A percentile compares a stretch with the other conserved stretches of the same genome.
Evolutionary conservation across 92 coral and sea anemone genomes (phyloP).

Genomic region (Zoanthus sansibaricus): DNA sequence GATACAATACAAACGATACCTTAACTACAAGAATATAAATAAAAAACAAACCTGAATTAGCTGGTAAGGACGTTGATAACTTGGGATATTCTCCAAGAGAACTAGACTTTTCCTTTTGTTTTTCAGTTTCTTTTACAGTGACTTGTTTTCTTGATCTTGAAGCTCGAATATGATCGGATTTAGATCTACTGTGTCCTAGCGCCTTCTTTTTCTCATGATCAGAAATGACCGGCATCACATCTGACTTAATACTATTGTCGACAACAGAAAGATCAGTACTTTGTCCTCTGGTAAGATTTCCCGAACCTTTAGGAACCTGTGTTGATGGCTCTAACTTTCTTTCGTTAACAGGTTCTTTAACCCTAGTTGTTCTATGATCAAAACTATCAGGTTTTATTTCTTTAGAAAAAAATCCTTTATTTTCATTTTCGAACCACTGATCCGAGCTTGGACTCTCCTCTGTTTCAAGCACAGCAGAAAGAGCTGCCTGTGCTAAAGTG

Average conservation of each 20-base stretch:
- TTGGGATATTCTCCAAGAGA: conserved; percentile 40
- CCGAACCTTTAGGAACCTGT: conserved; percentile 1
- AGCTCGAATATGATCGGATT: conserved; percentile 82
- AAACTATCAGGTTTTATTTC: conserved; percentile 54
- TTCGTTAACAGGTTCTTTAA: conserved; percentile 21
- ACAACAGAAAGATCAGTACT: neutral
- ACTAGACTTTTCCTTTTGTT: conserved; percentile 29
- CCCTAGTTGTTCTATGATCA: conserved; percentile 55
- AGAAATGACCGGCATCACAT: conserved; percentile 23
- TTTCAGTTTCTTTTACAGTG: conserved; percentile 11
- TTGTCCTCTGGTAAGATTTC: neutral
- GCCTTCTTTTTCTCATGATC: conserved; percentile 72
- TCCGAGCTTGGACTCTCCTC: conserved; percentile 79
- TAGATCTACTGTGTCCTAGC: conserved; percentile 89
- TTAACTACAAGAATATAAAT: too few relatives aligned
- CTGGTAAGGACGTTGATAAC: conserved; percentile 80
- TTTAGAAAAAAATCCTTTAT: conserved; percentile 37
- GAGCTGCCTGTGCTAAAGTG: conserved; percentile 92
- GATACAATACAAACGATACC: too few relatives aligned
- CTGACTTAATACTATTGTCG: conserved; percentile 33
- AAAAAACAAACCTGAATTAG: conserved; percentile 66
- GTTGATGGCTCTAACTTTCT: conserved; percentile 21
- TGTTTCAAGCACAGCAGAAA: conserved; percentile 87
- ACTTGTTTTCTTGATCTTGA: conserved; percentile 48
- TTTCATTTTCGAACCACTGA: conserved; percentile 82